Base-by-base conservation (phyloP, 2,113 vertebrate species). In the Sphyrna mokarran region DNA sequence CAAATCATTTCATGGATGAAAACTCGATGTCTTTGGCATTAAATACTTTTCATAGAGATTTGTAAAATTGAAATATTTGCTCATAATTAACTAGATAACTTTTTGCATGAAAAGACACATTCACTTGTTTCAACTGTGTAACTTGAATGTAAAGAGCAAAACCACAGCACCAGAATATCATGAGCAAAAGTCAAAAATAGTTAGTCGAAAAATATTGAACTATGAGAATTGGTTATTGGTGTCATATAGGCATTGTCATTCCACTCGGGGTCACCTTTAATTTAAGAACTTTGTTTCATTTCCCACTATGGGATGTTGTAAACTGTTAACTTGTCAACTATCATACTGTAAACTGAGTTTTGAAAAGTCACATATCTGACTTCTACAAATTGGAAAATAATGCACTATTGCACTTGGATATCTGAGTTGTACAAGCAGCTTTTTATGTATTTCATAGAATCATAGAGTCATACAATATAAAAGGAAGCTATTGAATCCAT, bases 41-140 rank as follows among this genome's bases (percentile, higher is more conserved):
- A 26, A 94, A 23, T 40, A 10, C 20, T 20, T 66, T 94, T 94
- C 66, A 26, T 23, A 14, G 4, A 68, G 22, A 22, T 37, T 94
- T 9, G 22, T 69, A 94, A 94, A 94, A 3, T 3, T 94, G 63
- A 69, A 94, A 70, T 94, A 70, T 48, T 95, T 93, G 61, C 89
- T 68, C 16, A 29, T 95, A 48, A 33, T 29, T 93, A 93, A 93
- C 33, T n/a, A 16, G 11, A 1, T 61, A 89, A 58, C 48, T 4
- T 29, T 29, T 14, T 89, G 37, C 83, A 86, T 1, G n/a, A 83
- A 3, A 26, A 9, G n/a, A 83, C n/a, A 83, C 13, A 33, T 66
- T 63, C 16, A 14, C 14, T 29, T 29, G 48, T 16, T 90, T 91
- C 58, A 16, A 3, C 40, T 86, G 22, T 72, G 16, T 48, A 70